These are phyloP conservation scores for Sesia bembeciformis DNA, from an alignment of 2,888 invertebrate species.

Conservation along the genomic window DNA sequence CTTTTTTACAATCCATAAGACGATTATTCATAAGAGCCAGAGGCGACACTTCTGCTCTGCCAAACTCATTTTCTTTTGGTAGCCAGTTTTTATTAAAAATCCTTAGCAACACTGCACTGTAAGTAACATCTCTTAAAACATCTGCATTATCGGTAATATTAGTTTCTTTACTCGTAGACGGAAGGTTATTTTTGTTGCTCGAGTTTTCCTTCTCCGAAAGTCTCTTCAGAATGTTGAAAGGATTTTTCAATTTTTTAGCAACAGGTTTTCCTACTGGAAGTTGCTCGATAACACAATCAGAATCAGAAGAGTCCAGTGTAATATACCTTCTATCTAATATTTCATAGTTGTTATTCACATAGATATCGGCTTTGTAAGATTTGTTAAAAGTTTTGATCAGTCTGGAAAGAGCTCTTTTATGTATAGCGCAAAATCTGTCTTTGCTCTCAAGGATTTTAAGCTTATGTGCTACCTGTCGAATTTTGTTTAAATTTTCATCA, in stretches of 20 bases:
- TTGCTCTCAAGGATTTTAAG: constrained; percentile 34
- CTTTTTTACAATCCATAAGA: constrained; percentile 25
- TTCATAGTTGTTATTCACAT: constrained; percentile 33
- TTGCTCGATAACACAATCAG: constrained; percentile 37
- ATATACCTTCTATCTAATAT: constrained; percentile 38
- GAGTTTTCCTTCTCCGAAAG: constrained; percentile 25
- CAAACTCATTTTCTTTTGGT: constrained; percentile 44
- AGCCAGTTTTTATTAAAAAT: constrained; percentile 38
- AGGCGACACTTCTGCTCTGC: constrained; percentile 36
- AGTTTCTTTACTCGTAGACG: not conserved
- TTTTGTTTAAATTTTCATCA: constrained; percentile 30
- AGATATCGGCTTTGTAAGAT: constrained; percentile 45
- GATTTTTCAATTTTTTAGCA: constrained; percentile 46
- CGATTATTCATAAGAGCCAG: constrained; percentile 16
- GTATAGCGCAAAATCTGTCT: constrained; percentile 29
- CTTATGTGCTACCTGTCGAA: constrained; percentile 35
- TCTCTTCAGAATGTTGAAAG: constrained; percentile 48
- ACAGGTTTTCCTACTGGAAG: constrained; percentile 9
- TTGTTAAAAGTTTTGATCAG: constrained; percentile 51
- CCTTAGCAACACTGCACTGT: constrained; percentile 16
- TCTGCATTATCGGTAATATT: constrained; percentile 3
- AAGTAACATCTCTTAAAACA: constrained; percentile 9
- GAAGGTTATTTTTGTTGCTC: constrained; percentile 2
- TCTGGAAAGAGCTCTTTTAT: constrained; percentile 45
- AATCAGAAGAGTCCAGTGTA: constrained; percentile 44